Conservation (phyloP, 2,888 invertebrate species). For the Caenorhabditis sp. region DNA sequence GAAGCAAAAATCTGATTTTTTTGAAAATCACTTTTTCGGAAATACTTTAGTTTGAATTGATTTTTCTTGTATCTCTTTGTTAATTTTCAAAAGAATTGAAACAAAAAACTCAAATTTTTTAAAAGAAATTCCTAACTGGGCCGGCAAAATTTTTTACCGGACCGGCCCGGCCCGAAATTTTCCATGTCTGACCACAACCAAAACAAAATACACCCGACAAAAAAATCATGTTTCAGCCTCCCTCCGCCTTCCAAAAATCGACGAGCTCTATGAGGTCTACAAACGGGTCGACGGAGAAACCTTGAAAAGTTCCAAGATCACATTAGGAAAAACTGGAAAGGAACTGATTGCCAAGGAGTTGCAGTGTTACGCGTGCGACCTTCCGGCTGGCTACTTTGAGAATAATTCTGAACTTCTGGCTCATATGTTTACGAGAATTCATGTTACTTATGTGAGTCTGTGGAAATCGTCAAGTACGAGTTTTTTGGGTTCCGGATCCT, state of each 20-base stretch:
- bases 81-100: too few species aligned
- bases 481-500: too few species aligned
- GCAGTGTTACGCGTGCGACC: background rate
- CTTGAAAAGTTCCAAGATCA: background rate
- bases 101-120: too few species aligned
- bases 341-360: background rate
- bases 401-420: background rate
- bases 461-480: background rate
- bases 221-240: background rate
- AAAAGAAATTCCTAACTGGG: too few species aligned
- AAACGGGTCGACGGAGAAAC: background rate
- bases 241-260: background rate
- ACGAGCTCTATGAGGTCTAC: background rate
- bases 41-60: too few species aligned
- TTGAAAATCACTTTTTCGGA: too few species aligned
- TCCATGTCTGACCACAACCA: background rate
- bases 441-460: background rate
- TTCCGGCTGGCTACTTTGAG: background rate
- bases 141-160: too few species aligned
- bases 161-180: background rate
- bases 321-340: background rate
- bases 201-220: too few species aligned
- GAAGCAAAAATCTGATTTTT: too few species aligned
- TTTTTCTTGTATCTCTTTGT: too few species aligned
- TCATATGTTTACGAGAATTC: background rate